Evolutionary conservation across 2,888 invertebrate genomes (phyloP).

Genomic region (Aphrophora alni): DNA sequence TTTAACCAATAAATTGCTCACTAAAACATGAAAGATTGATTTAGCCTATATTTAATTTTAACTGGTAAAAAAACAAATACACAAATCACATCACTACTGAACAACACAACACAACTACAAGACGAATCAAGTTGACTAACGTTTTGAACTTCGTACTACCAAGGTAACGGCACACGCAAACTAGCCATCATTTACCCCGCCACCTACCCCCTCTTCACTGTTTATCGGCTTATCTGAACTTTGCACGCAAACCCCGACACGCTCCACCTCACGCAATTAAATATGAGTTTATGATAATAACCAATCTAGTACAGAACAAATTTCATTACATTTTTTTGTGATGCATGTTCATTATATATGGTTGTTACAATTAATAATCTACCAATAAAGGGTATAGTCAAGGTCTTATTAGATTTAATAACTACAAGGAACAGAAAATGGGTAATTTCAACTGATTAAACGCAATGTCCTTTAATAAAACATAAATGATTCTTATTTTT

Average conservation of each 20-base stretch:
- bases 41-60: not conserved
- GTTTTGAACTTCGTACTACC: not conserved
- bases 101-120: not conserved
- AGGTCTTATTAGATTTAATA: too few relatives aligned
- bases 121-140: not conserved
- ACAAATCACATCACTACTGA: not conserved
- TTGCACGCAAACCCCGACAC: not conserved
- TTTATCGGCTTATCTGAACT: not conserved
- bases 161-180: not conserved
- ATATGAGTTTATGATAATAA: not conserved
- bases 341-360: not conserved
- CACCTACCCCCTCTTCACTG: not conserved
- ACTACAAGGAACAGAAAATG: too few relatives aligned
- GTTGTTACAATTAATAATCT: too few relatives aligned
- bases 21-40: too few relatives aligned
- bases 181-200: not conserved
- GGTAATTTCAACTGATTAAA: too few relatives aligned
- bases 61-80: not conserved
- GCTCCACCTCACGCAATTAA: not conserved
- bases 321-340: too few relatives aligned
- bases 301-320: not conserved
- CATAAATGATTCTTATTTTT: too few relatives aligned
- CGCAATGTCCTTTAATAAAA: too few relatives aligned
- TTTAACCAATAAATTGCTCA: too few relatives aligned
- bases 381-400: too few relatives aligned